phyloP scores from a whole-genome alignment of 1,140 invertebrate species.

The Rhopalosiphum padi region DNA sequence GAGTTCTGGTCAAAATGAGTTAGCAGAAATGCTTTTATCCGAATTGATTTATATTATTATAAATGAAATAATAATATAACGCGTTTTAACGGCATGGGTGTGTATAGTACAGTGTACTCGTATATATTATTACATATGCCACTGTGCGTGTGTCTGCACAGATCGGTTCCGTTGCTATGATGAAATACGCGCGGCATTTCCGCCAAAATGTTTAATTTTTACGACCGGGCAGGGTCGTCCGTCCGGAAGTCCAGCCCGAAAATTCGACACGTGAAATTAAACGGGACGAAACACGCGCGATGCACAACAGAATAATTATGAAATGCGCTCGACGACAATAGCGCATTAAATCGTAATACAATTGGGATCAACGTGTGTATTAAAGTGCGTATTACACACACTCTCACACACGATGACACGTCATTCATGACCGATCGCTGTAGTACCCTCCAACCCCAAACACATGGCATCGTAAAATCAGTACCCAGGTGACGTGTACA shows the following conservation, averaged over 20 bases:
- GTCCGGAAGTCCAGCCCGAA: constrained; percentile 36
- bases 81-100: not conserved
- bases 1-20: constrained; percentile 27
- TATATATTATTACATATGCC: not conserved
- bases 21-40: constrained; percentile 35
- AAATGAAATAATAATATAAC: not conserved
- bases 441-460: not conserved
- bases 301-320: not conserved
- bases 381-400: not conserved
- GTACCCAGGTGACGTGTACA: constrained; percentile 50
- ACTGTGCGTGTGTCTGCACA: not conserved
- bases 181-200: constrained; percentile 16
- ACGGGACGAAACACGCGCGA: not conserved
- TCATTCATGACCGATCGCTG: constrained; percentile 32
- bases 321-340: not conserved
- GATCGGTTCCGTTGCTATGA: not conserved
- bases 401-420: not conserved
- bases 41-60: constrained; percentile 15
- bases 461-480: constrained; percentile 54
- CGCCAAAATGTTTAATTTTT: constrained; percentile 39
- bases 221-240: constrained; percentile 37
- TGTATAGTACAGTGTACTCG: not conserved
- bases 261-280: constrained; percentile 42
- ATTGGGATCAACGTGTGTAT: constrained; percentile 21
- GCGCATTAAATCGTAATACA: constrained; percentile 38